Conservation (phyloP, 2,888 invertebrate genomes). For the Drosophila anceps region DNA sequence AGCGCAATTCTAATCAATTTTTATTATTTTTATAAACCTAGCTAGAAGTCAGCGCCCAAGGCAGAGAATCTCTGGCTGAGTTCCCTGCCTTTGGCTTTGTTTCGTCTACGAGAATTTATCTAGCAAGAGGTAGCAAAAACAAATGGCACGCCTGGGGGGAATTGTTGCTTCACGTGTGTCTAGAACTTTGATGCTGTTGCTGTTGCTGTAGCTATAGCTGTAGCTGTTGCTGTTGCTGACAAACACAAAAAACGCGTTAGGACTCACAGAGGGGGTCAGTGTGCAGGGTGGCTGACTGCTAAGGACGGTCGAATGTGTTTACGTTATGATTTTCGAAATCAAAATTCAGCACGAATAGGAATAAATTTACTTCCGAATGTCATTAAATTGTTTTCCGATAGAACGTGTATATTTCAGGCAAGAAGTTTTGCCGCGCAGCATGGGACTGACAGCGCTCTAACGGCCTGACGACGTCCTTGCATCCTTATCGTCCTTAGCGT, state of each 20-base stretch:
- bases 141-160: constrained; percentile 74
- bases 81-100: constrained; percentile 62
- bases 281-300: constrained; percentile 15
- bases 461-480: constrained; percentile 5
- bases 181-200: constrained; percentile 40
- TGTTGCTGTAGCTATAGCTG: no score
- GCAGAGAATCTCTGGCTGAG: constrained; percentile 14
- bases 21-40: constrained; percentile 83
- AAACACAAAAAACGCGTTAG: constrained; percentile 51
- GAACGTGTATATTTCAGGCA: constrained; percentile 81
- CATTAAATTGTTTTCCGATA: constrained; percentile 85
- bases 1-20: constrained; percentile 84
- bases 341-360: constrained; percentile 83
- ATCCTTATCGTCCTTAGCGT: constrained; percentile 28
- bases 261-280: not conserved
- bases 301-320: constrained; percentile 71
- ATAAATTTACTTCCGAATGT: constrained; percentile 84
- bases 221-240: constrained; percentile 51
- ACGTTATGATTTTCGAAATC: constrained; percentile 82
- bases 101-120: constrained; percentile 74
- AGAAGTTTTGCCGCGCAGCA: constrained; percentile 59
- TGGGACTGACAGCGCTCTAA: constrained; percentile 27
- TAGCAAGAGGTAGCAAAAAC: constrained; percentile 68
- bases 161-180: constrained; percentile 56
- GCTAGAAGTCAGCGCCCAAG: constrained; percentile 37